A percentile compares a stretch with the other conserved stretches of the same genome.
Conservation (phyloP, 2,113 vertebrate genomes). For the Glareola pratincola region DNA sequence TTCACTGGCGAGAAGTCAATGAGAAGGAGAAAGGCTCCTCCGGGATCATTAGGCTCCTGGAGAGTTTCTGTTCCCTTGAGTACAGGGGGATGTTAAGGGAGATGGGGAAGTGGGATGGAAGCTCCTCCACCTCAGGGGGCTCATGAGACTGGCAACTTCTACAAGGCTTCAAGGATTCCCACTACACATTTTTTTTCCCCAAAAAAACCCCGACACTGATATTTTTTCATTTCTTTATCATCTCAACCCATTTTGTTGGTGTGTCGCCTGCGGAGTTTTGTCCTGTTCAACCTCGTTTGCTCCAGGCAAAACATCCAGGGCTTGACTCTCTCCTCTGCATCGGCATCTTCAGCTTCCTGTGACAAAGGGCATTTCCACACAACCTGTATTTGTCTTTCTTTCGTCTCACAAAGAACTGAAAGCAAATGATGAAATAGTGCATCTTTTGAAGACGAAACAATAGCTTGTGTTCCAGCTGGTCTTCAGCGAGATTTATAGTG, state of each 20-base stretch:
- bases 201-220: rapidly evolving
- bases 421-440: background rate
- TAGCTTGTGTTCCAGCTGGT: background rate
- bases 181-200: background rate
- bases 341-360: background rate
- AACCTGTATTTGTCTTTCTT: background rate
- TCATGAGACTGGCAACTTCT: background rate
- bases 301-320: background rate
- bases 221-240: background rate
- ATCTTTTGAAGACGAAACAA: background rate
- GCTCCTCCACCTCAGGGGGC: background rate
- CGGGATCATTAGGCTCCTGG: background rate
- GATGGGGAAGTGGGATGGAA: background rate
- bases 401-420: background rate
- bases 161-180: background rate
- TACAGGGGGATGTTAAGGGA: background rate
- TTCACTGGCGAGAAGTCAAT: background rate
- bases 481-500: background rate
- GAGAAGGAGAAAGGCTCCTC: background rate
- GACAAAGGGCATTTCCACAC: background rate
- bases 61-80: background rate
- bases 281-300: background rate
- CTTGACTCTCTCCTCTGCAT: background rate
- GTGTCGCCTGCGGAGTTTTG: background rate
- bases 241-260: background rate